Percentiles rank a stretch among this genome's conserved stretches.
These are phyloP conservation scores for Zoanthus solanderi DNA, from an alignment of 92 coral and sea anemone species.

Conservation along the genomic window DNA sequence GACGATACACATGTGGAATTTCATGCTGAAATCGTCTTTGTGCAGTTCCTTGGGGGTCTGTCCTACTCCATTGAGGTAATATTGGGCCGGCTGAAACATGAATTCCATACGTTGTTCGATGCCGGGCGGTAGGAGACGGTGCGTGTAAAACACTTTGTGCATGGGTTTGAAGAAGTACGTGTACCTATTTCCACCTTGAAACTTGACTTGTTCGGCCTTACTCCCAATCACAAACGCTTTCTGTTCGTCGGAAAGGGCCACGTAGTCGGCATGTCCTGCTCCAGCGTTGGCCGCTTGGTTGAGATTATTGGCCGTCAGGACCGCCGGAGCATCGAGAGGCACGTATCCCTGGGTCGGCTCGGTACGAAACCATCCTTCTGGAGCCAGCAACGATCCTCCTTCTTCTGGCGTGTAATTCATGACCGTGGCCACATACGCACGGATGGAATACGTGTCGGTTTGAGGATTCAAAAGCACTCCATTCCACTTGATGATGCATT, in stretches of 20 bases:
- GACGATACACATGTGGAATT: slow-evolving; percentile 1
- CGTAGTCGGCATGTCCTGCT: background rate
- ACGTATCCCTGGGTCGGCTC: background rate
- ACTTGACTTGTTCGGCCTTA: too few relatives aligned
- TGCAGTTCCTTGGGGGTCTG: background rate
- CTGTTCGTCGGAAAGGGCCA: background rate
- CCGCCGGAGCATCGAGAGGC: background rate
- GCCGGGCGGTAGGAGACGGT: background rate
- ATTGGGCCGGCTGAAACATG: background rate
- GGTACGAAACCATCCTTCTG: slow-evolving; percentile 4
- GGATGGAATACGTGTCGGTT: slow-evolving; percentile 50
- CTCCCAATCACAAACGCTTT: too few relatives aligned
- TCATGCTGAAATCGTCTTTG: background rate
- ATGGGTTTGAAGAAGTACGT: slow-evolving; percentile 36
- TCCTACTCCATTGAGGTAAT: slow-evolving; percentile 5
- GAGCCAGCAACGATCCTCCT: background rate
- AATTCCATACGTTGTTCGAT: background rate
- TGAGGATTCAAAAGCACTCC: too few relatives aligned
- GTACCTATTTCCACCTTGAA: background rate
- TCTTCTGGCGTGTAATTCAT: slow-evolving; percentile 39
- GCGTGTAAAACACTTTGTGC: slow-evolving; percentile 13
- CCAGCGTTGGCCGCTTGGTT: background rate
- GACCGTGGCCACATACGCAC: slow-evolving; percentile 34
- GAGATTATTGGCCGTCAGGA: background rate
- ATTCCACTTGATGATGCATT: too few relatives aligned